Evolutionary conservation across 2,888 invertebrate genomes (phyloP), one percentile per base, ranked within the genome.

Genomic region (Pristionchus exspectatus): DNA sequence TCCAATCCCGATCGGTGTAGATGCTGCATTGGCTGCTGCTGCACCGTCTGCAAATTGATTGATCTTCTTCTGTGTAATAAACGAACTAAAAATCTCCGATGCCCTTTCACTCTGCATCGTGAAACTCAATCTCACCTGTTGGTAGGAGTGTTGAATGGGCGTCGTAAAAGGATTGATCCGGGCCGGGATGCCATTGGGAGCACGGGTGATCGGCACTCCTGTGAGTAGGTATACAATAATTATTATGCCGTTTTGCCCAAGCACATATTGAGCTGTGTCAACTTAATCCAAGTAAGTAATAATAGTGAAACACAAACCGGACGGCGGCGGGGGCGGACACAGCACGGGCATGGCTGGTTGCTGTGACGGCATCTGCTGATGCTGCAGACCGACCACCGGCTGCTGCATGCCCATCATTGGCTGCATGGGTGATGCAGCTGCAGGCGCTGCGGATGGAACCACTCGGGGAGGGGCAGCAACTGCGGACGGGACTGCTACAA

Each of bases 101-200:
- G 69, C 12, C 2, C 72, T 2, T 10, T 0, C 21, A 33, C 12
- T 77, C 38, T 21, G 3, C 9, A 3, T 50, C 44, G 9, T 12
- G 44, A 16, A 77, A 50, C 24, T 18, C 14, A n/a, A 54, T 27
- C 50, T 9, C 12, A 81, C 81, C 87, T 87, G 88, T 38, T 74
- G 74, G 56, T 27, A 88, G 0, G 88, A 38, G 77, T 88, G 77
- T 16, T 88, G 74, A 16, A 88, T 77, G 33, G 88, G 88, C 74
- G 88, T 88, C 10, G 59, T 88, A 56, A 88, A 88, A 14, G 88
- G 88, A 56, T 88, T 88, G 74, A 88, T 56, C 7, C 88, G 50
- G 1, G 33, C n/a, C n/a, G 88, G 72, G 24, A 72, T 27, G 50
- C 54, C 50, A 44, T 66, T 56, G 24, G 88, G 88, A n/a, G 74